Percentiles rank a stretch among this genome's conserved stretches.
These are phyloP conservation scores for Rhodeus uyekii DNA, from an alignment of 2,797 vertebrate genomes.

Conservation along the genomic window DNA sequence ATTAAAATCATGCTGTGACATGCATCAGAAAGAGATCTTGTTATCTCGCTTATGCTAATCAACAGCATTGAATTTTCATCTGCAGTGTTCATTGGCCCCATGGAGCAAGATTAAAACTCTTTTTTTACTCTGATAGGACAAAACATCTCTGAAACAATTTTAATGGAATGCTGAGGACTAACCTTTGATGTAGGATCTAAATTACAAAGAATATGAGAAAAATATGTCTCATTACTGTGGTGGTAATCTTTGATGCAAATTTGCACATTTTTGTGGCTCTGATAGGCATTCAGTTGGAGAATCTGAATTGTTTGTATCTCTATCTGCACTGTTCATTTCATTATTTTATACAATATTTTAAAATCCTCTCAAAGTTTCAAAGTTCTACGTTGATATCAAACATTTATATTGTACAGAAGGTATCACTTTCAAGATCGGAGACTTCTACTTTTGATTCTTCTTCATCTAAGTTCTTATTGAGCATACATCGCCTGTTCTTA, in stretches of 20 bases:
- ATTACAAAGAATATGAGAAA: slow-evolving; percentile 21
- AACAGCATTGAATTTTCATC: slow-evolving; percentile 39
- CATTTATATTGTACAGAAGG: background rate
- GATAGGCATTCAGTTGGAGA: background rate
- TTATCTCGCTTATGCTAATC: slow-evolving; percentile 46
- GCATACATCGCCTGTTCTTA: slow-evolving; percentile 3
- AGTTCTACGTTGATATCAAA: too few species aligned
- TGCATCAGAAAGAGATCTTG: slow-evolving; percentile 41
- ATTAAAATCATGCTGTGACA: slow-evolving; percentile 39
- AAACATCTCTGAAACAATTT: slow-evolving; percentile 32
- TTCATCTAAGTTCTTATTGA: background rate
- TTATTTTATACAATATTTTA: background rate
- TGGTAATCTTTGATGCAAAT: background rate
- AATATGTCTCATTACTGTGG: background rate
- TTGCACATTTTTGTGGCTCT: background rate
- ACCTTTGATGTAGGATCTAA: slow-evolving; percentile 26
- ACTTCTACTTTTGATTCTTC: background rate
- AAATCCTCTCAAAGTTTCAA: background rate
- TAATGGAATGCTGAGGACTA: background rate
- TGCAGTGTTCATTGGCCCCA: slow-evolving; percentile 3
- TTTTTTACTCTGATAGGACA: slow-evolving; percentile 38
- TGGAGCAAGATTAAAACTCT: background rate
- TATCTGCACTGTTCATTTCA: background rate
- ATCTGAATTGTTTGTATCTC: background rate
- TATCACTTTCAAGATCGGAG: background rate